These are phyloP conservation scores for Plectropomus leopardus DNA, from an alignment of 2,113 vertebrate species.

Conservation along the genomic window DNA sequence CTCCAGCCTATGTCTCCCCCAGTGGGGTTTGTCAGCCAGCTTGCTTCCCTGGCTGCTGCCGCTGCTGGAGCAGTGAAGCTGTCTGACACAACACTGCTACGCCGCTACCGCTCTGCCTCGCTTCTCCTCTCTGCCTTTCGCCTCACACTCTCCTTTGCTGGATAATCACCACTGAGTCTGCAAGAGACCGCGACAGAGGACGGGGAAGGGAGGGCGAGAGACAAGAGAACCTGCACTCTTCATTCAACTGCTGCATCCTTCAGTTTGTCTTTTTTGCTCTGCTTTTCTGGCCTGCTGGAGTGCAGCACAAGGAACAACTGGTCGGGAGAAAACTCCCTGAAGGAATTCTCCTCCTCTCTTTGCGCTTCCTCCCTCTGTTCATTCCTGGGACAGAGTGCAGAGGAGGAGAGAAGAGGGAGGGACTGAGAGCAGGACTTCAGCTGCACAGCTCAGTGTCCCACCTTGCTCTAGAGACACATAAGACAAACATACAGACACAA, in stretches of 20 bases:
- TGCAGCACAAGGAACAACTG: conserved; percentile 37
- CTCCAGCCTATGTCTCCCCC: conserved; percentile 54
- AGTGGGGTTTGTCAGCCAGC: conserved; percentile 56
- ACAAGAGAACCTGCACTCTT: conserved; percentile 22
- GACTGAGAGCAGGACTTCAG: conserved; percentile 67
- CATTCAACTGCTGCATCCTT: conserved; percentile 63
- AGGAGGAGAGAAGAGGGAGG: conserved; percentile 72
- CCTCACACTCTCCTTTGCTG: conserved; percentile 51
- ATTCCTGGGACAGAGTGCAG: conserved; percentile 77
- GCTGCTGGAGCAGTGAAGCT: conserved; percentile 55
- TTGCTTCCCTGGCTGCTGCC: conserved; percentile 59
- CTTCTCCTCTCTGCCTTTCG: conserved; percentile 44
- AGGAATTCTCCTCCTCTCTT: conserved; percentile 59
- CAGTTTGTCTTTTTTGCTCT: conserved; percentile 42
- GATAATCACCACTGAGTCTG: conserved; percentile 55
- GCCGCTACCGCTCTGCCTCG: conserved; percentile 38
- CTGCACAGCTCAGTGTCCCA: conserved; percentile 67
- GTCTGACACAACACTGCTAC: conserved; percentile 53
- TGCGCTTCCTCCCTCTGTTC: conserved; percentile 54
- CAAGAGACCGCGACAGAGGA: conserved; percentile 40
- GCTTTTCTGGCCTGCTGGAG: conserved; percentile 26
- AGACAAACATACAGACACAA: conserved; percentile 42
- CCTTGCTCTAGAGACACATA: conserved; percentile 55
- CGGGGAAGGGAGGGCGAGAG: conserved; percentile 24
- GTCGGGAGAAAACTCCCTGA: conserved; percentile 44